phyloP scores from a whole-genome alignment of 2,888 invertebrate genomes.

The Hemicrepidius hirtus region DNA sequence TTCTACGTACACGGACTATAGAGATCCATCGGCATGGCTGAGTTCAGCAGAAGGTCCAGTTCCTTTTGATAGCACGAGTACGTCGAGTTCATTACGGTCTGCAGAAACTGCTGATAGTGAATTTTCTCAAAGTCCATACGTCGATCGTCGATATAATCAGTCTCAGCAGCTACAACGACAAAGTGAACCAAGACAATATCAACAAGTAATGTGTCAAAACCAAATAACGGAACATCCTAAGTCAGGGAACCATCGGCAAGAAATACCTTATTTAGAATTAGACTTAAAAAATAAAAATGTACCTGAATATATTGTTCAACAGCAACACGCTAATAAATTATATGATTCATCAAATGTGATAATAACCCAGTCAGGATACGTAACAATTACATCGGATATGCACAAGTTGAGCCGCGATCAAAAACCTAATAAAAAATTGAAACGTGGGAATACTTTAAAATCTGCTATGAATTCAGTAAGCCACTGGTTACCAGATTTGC shows the following conservation, averaged over 20 bases:
- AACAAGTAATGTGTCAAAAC: conserved; percentile 61
- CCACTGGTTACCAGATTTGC: conserved; percentile 87
- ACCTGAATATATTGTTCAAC: conserved; percentile 71
- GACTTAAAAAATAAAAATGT: conserved; percentile 74
- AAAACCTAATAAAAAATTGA: conserved; percentile 80
- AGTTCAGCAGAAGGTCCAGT: conserved; percentile 71
- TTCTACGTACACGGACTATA: conserved; percentile 74
- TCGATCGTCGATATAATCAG: conserved; percentile 62
- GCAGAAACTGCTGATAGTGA: conserved; percentile 75
- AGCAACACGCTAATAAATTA: conserved; percentile 67
- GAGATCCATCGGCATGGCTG: conserved; percentile 74
- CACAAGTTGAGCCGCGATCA: conserved; percentile 75
- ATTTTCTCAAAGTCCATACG: conserved; percentile 71
- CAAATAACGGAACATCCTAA: conserved; percentile 65
- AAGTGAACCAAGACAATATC: conserved; percentile 61
- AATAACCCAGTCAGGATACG: conserved; percentile 86
- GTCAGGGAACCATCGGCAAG: conserved; percentile 69
- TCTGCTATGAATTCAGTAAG: conserved; percentile 88
- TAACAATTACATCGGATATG: conserved; percentile 82
- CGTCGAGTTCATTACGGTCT: conserved; percentile 79
- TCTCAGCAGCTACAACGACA: conserved; percentile 51
- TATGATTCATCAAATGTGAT: conserved; percentile 78
- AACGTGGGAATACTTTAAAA: conserved; percentile 82
- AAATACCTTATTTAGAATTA: conserved; percentile 70
- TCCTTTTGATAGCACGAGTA: conserved; percentile 74